Evolutionary conservation across 2,888 invertebrate species (phyloP), one percentile per base, ranked within the genome.

Genomic region (Campaea margaritaria): DNA sequence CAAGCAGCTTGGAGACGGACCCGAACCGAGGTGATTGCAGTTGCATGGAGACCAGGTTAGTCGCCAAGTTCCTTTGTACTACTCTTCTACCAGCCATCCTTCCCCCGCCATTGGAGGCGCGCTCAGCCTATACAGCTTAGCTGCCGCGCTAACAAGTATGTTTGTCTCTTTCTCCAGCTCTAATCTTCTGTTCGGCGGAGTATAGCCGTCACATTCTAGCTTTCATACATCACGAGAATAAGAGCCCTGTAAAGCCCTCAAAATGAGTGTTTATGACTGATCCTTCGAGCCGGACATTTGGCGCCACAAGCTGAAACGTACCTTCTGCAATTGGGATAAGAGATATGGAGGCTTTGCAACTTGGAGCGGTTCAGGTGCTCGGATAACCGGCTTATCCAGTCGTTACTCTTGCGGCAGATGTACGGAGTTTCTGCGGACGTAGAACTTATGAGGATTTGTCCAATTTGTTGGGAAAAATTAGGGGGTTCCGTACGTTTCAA

Each of bases 211-310:
- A 78, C 83, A 73, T 79, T 86, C 76, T 69, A 72, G 76, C 85
- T 79, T 80, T 74, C 77, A 86, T 89, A 86, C 79, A 85, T 90
- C 89, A 89, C 81, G 70, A 73, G 64, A 74, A 75, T 78, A 81
- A 85, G 83, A 86, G 81, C 82, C 74, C 78, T 76, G 81, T 85
- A 82, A 21, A 89, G 86, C 86, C 78, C 75, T 77, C 80, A 79
- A 85, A 89, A 91, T 85, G 85, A 89, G 89, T 89, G 89, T 91
- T 91, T 91, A 91, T 90, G 81, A 84, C 84, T 82, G 82, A 78
- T 84, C 86, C 86, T 85, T 79, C 75, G 70, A 81, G 78, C 75
- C 78, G 81, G 84, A 87, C 81, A 81, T 72, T 69, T 72, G 75
- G 68, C 68, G 66, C 65, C 44, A 64, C 65, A 61, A 66, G 64